phyloP scores from a whole-genome alignment of 2,113 vertebrate genomes.

The Barnardius zonarius region DNA sequence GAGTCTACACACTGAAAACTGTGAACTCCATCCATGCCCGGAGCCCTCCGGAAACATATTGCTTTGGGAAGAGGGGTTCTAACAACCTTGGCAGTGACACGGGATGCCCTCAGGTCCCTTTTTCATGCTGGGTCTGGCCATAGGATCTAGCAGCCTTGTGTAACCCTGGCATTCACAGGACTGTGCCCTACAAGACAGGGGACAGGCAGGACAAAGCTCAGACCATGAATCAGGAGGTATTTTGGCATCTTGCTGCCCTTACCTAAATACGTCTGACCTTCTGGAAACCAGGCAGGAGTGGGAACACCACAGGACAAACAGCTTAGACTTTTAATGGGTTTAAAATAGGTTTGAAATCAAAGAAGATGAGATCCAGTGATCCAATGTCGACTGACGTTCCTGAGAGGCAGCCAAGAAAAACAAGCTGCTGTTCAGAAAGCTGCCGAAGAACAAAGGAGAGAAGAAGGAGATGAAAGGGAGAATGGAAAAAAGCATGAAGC shows the following conservation, averaged over 20 bases:
- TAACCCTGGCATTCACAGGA: not conserved
- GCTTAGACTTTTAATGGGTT: not conserved
- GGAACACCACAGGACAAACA: not conserved
- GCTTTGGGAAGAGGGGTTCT: not conserved
- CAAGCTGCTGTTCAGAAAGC: not conserved
- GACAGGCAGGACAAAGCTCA: not conserved
- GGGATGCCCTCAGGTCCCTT: not conserved
- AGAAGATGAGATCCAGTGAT: constrained; percentile 23
- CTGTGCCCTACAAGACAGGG: not conserved
- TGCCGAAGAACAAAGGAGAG: not conserved
- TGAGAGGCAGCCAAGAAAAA: constrained; percentile 33
- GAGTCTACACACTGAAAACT: not conserved
- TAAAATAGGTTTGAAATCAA: constrained; percentile 41
- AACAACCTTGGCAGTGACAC: not conserved
- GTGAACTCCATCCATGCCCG: fast-evolving
- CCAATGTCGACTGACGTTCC: not conserved
- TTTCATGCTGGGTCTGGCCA: fast-evolving
- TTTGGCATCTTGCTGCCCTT: not conserved
- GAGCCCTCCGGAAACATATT: not conserved
- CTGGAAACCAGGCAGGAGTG: not conserved
- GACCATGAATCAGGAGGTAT: not conserved
- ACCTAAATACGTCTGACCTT: not conserved
- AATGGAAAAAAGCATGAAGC: not conserved
- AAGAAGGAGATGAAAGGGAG: not conserved
- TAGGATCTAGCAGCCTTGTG: not conserved